Conservation (phyloP, 2,797 vertebrate genomes). For the Adrianichthys oophorus region DNA sequence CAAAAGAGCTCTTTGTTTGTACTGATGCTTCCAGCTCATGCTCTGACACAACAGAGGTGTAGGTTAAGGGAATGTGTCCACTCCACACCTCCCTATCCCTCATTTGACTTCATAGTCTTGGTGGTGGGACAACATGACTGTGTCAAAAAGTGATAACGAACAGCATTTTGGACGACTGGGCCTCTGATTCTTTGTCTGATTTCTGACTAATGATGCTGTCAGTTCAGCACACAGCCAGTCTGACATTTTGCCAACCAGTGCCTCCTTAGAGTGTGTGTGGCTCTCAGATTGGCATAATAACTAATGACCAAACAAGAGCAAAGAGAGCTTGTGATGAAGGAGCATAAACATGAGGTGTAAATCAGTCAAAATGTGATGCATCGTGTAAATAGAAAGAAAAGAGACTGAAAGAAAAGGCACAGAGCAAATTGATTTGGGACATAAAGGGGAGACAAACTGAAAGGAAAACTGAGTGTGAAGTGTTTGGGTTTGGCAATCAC, state of each 20-base stretch:
- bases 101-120: constrained; percentile 28
- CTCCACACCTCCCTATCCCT: constrained; percentile 37
- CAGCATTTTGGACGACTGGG: constrained; percentile 58
- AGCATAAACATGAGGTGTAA: constrained; percentile 31
- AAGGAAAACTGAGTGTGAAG: constrained; percentile 14
- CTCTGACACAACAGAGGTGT: constrained; percentile 8
- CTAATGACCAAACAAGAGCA: constrained; percentile 53
- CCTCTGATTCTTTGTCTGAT: constrained; percentile 62
- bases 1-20: constrained; percentile 1
- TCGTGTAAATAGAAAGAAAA: constrained; percentile 21
- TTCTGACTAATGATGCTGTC: constrained; percentile 74
- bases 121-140: constrained; percentile 40
- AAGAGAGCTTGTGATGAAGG: constrained; percentile 17
- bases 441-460: constrained; percentile 8
- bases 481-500: constrained; percentile 4
- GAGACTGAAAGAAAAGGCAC: constrained; percentile 1
- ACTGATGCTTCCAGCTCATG: constrained; percentile 1
- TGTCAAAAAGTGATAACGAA: constrained; percentile 56
- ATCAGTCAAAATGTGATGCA: constrained; percentile 36
- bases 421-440: constrained; percentile 4
- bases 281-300: constrained; percentile 58
- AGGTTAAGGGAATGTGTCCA: constrained; percentile 18
- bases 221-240: constrained; percentile 58
- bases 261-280: constrained; percentile 42
- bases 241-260: constrained; percentile 73